These are phyloP conservation scores for Cheilosia soror DNA, from an alignment of 2,888 invertebrate genomes.

Conservation along the genomic window DNA sequence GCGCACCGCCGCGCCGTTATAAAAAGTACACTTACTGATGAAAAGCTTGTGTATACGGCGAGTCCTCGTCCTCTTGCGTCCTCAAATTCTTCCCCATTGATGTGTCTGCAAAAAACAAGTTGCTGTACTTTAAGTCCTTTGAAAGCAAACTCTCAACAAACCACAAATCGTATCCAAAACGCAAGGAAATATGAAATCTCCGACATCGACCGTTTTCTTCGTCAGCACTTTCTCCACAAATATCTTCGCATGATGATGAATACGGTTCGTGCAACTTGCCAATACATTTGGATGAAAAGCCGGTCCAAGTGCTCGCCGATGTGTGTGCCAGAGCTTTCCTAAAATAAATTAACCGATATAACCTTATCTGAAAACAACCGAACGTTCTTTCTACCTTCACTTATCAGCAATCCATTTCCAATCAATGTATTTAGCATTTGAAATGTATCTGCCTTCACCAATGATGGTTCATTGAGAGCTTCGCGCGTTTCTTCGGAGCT, in stretches of 20 bases:
- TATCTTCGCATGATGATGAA: slow-evolving; percentile 86
- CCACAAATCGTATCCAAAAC: slow-evolving; percentile 87
- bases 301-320: slow-evolving; percentile 89
- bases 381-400: slow-evolving; percentile 77
- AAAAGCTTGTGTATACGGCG: slow-evolving; percentile 88
- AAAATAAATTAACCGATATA: neutral
- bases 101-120: slow-evolving; percentile 36
- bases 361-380: neutral
- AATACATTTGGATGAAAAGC: slow-evolving; percentile 91
- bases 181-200: slow-evolving; percentile 87
- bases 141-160: slow-evolving; percentile 78
- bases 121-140: neutral
- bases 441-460: slow-evolving; percentile 80
- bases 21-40: slow-evolving; percentile 85
- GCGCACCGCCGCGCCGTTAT: no score
- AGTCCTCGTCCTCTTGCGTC: slow-evolving; percentile 68
- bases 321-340: slow-evolving; percentile 86
- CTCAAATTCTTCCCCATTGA: slow-evolving; percentile 60
- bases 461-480: slow-evolving; percentile 79
- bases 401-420: slow-evolving; percentile 81
- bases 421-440: slow-evolving; percentile 79
- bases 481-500: slow-evolving; percentile 80
- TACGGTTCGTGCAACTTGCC: slow-evolving; percentile 88
- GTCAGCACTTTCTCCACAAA: slow-evolving; percentile 85
- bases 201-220: slow-evolving; percentile 81